Evolutionary conservation across 2,113 vertebrate species (phyloP).

Genomic region (Semicossyphus pulcher): DNA sequence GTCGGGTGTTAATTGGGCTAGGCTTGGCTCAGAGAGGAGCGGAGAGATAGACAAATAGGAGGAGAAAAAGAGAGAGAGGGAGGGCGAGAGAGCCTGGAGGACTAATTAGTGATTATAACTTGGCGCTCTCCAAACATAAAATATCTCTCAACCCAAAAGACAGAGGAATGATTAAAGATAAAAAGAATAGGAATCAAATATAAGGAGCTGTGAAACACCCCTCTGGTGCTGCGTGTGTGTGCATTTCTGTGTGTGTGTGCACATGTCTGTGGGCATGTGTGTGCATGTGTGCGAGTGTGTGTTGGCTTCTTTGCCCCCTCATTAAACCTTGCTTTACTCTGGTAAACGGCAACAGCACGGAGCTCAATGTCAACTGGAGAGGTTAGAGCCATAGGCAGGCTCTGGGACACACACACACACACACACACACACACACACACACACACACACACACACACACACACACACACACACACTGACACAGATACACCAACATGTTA

Average conservation of each 20-base stretch:
- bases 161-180: slow-evolving; percentile 81
- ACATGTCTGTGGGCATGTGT: slow-evolving; percentile 12
- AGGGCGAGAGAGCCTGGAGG: slow-evolving; percentile 77
- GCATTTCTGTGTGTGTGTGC: slow-evolving; percentile 8
- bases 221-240: slow-evolving; percentile 53
- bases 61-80: slow-evolving; percentile 46
- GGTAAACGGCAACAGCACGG: slow-evolving; percentile 75
- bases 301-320: slow-evolving; percentile 64
- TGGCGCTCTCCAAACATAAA: slow-evolving; percentile 81
- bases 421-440: no score
- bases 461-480: slow-evolving; percentile 38
- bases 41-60: slow-evolving; percentile 60
- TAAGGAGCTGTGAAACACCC: slow-evolving; percentile 65
- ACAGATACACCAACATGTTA: slow-evolving; percentile 47
- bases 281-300: slow-evolving; percentile 34
- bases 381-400: slow-evolving; percentile 75
- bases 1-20: slow-evolving; percentile 74
- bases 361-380: slow-evolving; percentile 74
- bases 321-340: slow-evolving; percentile 79
- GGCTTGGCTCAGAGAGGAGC: slow-evolving; percentile 64
- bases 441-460: slow-evolving; percentile 42
- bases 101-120: slow-evolving; percentile 85
- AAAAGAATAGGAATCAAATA: slow-evolving; percentile 79
- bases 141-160: slow-evolving; percentile 82
- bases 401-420: slow-evolving; percentile 52